These are phyloP conservation scores for Eulemur rubriventer DNA, from an alignment of 2,797 vertebrate genomes.

Conservation along the genomic window DNA sequence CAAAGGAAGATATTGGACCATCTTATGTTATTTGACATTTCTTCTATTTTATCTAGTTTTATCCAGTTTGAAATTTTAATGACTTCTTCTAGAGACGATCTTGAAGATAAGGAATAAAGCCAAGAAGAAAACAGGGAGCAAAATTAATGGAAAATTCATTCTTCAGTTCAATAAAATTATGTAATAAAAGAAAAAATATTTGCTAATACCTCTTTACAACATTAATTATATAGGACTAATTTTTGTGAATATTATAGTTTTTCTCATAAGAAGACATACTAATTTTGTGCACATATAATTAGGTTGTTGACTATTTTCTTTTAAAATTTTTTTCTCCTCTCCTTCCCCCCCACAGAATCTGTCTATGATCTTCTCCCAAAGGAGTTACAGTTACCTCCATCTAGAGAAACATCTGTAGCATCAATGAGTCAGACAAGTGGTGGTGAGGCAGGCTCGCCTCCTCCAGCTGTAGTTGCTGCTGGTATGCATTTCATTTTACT, in stretches of 20 bases:
- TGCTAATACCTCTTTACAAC: background rate
- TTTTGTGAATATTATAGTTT: constrained; percentile 51
- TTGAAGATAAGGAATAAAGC: constrained; percentile 42
- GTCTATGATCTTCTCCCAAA: constrained; percentile 98
- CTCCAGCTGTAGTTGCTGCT: constrained; percentile 93
- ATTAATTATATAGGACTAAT: background rate
- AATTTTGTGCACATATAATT: constrained; percentile 41
- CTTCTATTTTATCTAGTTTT: constrained; percentile 1
- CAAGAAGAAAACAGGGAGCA: background rate
- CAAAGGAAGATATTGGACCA: background rate
- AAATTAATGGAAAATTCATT: constrained; percentile 44
- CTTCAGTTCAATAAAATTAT: constrained; percentile 39
- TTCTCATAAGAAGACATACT: constrained; percentile 10
- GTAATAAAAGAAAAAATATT: constrained; percentile 33
- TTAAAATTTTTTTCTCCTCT: background rate
- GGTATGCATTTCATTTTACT: constrained; percentile 90
- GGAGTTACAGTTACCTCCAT: constrained; percentile 95
- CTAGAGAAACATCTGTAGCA: constrained; percentile 90
- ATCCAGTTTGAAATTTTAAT: constrained; percentile 21
- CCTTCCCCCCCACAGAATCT: constrained; percentile 88
- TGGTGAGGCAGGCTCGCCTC: constrained; percentile 95
- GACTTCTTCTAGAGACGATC: background rate
- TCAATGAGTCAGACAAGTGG: constrained; percentile 99
- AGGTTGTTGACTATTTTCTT: constrained; percentile 37
- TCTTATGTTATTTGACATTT: constrained; percentile 34